Base-by-base conservation (phyloP, 2,888 invertebrate species). In the Drosophila pegasa region DNA sequence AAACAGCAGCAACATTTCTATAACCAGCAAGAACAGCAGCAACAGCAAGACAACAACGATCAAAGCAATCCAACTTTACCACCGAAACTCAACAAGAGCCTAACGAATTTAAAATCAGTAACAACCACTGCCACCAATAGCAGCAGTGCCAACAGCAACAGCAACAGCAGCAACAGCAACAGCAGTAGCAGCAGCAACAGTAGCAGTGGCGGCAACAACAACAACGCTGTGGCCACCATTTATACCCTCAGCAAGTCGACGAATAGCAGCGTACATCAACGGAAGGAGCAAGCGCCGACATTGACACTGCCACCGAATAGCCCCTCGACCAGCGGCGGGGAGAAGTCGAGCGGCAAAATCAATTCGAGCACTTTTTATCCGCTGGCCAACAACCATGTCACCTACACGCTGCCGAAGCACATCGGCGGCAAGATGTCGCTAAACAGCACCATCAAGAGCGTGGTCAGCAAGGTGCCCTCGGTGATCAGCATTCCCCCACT, bases 1-100 rank as follows among this genome's bases (percentile, higher is more conserved):
- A 86, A 89, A 71, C 90, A 88, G 71, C 87, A 88, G 77, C 90
- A 89, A 77, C 89, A 90, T 78, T 88, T 83, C 54, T 79, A 77
- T 79, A 85, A 80, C 56, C 79, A 83, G 25, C 87, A 84, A 55
- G 54, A 78, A n/a, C 78, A 72, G 9, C 68, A 60, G 56, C 71
- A 75, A 25, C 69, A 60, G 56, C 71, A 75, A 9, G 40, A 35
- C 14, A 18, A 25, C 43, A 82, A 78, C 41, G 75, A 87, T 60
- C 76, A 87, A 75, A 83, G 75, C 66, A 90, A 90, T 83, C 87
- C 90, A 71, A 90, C 89, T 64, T 88, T 92, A 88, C 92, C 92
- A 90, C 92, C 92, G 83, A 92, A 92, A 91, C 89, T 92, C 78
- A 91, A 92, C 79, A 92, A 92, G 88, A 91, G 90, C 76, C 82